Percentiles rank a stretch among this genome's conserved stretches.
These are phyloP conservation scores for Brotogeris chrysoptera DNA, from an alignment of 2,797 vertebrate species.

Conservation along the genomic window DNA sequence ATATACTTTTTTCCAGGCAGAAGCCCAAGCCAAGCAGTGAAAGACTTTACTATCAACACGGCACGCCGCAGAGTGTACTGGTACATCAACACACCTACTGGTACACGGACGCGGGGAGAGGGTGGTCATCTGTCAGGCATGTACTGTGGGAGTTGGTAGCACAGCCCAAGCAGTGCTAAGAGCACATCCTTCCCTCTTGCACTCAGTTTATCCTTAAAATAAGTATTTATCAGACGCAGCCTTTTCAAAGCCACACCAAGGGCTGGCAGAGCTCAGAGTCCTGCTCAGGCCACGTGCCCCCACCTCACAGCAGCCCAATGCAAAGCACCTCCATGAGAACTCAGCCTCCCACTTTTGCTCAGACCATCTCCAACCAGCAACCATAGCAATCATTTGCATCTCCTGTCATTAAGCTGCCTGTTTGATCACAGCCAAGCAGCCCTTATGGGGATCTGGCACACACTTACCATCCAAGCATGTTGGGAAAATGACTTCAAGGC, in stretches of 20 bases:
- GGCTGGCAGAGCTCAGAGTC: not conserved
- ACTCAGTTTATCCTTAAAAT: not conserved
- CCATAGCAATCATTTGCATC: not conserved
- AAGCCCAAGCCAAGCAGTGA: not conserved
- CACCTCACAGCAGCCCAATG: not conserved
- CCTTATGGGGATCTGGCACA: not conserved
- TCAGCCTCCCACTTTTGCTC: not conserved
- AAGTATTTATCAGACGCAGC: not conserved
- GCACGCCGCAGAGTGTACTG: not conserved
- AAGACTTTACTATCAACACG: not conserved
- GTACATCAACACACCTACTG: not conserved
- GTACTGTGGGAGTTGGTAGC: rapidly evolving
- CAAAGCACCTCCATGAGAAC: not conserved
- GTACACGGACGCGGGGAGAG: rapidly evolving
- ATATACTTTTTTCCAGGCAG: not conserved
- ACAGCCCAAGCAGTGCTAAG: not conserved
- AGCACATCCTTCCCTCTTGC: not conserved
- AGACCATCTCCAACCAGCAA: not conserved
- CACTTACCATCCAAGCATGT: not conserved
- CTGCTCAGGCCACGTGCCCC: not conserved
- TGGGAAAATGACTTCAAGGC: not conserved
- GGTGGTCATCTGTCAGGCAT: not conserved
- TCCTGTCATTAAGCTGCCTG: not conserved
- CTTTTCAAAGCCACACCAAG: not conserved
- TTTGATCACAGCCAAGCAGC: conserved; percentile 3